Evolutionary conservation across 2,888 invertebrate genomes (phyloP), one percentile per base, ranked within the genome.

Genomic region (Agriotes lineatus): DNA sequence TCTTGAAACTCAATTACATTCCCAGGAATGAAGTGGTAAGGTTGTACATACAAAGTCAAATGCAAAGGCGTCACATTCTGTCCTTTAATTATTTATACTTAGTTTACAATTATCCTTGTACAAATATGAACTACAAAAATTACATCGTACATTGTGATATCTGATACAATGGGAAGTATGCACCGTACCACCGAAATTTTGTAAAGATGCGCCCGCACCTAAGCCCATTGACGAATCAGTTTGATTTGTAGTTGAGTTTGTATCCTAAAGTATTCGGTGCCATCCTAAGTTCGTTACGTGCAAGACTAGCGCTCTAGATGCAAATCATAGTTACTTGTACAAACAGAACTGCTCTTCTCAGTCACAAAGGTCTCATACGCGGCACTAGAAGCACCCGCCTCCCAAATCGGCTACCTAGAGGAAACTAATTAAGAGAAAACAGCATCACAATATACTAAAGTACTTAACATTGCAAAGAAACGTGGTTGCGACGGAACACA

Each of bases 61-160:
- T 9, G 14, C 18, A 42, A 42, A 42, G 5, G 7, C 18, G 9
- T 42, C 42, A 42, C 42, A 42, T 42, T 42, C 42, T 59, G 42
- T 59, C 44, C 48, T 57, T 65, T 57, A 65, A 58, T 66, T 52
- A 60, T 60, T 60, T 69, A 65, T 70, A 72, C 52, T 74, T 65
- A 67, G 60, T 71, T 74, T 75, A 74, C 72, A 74, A 71, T 71
- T 57, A 67, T 61, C 64, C 71, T 74, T 69, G 72, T 75, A 75
- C 72, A 74, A 75, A 74, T 74, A 75, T 72, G 71, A 72, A 69
- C 75, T 74, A 75, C 73, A 74, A 74, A 75, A 69, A 54, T 69
- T 62, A 68, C 37, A 48, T 68, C 14, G 57, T 63, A 58, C 58
- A 63, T 58, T 45, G 56, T 52, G 42, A 63, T 68, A 68, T 42